These are phyloP conservation scores for Antrozous pallidus DNA, from an alignment of 2,797 vertebrate species.

Conservation along the genomic window DNA sequence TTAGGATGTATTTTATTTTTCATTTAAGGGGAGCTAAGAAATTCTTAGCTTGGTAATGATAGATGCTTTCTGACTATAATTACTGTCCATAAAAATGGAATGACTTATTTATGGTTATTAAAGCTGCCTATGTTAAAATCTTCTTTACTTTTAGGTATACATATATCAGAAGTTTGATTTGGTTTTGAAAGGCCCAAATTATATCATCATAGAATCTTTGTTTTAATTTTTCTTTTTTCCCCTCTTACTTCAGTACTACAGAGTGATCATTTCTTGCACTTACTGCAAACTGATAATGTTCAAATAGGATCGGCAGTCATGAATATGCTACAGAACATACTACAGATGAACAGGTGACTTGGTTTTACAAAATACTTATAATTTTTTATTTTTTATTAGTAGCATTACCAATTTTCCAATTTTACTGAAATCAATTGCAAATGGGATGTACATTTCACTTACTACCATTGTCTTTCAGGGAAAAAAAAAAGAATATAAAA, in stretches of 20 bases:
- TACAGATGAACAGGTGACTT: conserved; percentile 87
- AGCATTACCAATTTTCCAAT: background rate
- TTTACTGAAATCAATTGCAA: conserved; percentile 27
- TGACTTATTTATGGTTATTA: conserved; percentile 18
- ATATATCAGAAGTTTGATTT: conserved; percentile 24
- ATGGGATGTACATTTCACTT: conserved; percentile 9
- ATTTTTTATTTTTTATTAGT: conserved; percentile 33
- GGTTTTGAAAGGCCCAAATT: conserved; percentile 24
- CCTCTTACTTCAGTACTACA: conserved; percentile 85
- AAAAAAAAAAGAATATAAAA: conserved; percentile 10
- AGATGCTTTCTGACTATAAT: background rate
- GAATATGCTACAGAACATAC: conserved; percentile 87
- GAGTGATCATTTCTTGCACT: conserved; percentile 88
- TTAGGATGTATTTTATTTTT: conserved; percentile 40
- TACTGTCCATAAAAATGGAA: conserved; percentile 18
- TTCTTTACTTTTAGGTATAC: background rate
- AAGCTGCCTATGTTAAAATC: conserved; percentile 8
- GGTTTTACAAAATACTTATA: conserved; percentile 32
- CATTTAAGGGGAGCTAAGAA: conserved; percentile 21
- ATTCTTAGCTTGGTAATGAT: conserved; percentile 38
- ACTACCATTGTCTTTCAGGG: background rate
- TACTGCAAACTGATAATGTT: conserved; percentile 90
- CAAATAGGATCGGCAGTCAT: conserved; percentile 84
- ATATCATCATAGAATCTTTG: background rate
- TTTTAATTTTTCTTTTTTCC: conserved; percentile 52